Conservation (phyloP, 1,140 invertebrate species). For the Lasioglossum baleicum region DNA sequence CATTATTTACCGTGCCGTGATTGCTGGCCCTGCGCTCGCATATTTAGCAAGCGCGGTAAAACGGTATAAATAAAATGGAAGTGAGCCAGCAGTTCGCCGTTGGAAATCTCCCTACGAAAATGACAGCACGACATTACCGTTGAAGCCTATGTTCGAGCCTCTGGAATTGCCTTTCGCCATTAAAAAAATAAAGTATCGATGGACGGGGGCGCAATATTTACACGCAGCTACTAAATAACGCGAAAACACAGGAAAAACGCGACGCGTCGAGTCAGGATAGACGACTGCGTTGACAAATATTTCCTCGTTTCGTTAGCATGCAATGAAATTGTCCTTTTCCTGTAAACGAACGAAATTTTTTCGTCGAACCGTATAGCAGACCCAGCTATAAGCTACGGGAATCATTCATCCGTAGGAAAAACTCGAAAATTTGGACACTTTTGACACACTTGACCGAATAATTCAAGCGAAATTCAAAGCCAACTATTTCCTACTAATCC, state of each 20-base stretch:
- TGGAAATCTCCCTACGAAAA: conserved; percentile 3
- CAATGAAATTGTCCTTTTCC: too few species aligned
- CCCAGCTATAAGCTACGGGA: too few species aligned
- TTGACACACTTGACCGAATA: neutral
- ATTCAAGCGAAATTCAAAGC: conserved; percentile 44
- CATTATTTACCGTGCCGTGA: conserved; percentile 58
- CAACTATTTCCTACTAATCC: conserved; percentile 29
- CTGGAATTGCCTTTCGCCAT: conserved; percentile 3
- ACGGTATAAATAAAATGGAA: conserved; percentile 54
- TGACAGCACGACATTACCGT: conserved; percentile 2
- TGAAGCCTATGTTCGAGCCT: neutral
- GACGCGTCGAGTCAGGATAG: too few species aligned
- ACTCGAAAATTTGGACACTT: too few species aligned
- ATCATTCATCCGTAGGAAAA: too few species aligned
- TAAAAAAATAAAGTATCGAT: neutral
- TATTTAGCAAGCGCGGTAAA: neutral
- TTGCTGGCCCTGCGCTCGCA: conserved; percentile 18
- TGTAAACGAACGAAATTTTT: too few species aligned
- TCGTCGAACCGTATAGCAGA: too few species aligned
- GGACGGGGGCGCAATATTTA: neutral
- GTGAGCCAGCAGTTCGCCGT: conserved; percentile 35
- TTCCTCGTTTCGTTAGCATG: too few species aligned
- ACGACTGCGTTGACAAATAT: too few species aligned
- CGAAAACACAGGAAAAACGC: neutral
- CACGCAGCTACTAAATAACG: neutral